Base-by-base conservation (phyloP, 1,140 invertebrate genomes). In the Lanistes nyassanus region DNA sequence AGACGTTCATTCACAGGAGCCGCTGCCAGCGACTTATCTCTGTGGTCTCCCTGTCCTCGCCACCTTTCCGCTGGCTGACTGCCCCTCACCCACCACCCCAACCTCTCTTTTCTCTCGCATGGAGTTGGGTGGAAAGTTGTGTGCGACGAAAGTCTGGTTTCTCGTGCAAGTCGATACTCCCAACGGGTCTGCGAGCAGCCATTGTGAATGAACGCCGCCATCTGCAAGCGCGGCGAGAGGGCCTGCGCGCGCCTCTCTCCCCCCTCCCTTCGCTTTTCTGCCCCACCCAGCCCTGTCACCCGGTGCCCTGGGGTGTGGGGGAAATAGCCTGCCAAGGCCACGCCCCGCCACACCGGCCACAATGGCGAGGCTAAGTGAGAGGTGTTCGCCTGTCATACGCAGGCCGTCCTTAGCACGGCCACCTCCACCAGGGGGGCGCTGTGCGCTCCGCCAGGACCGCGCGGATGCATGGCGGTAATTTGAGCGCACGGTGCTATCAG, bases 241-340 rank as follows among this genome's bases (percentile, higher is more conserved):
- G 42, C 42, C 42, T 1, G 42, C 42, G 9, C 19, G 42, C 9
- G 42, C 42, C 42, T 47, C 19, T 16, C 42, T 3, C 42, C 39
- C 42, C 42, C 42, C 11, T 23, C 56, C 56, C 9, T 23, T 11
- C 23, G 11, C 3, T 9, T 4, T 1, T 1, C 29, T 1, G 1
- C 29, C 56, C 56, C 29, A 3, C 23, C 56, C 9, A 11, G 13
- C 23, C 9, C 56, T 26, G 56, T 23, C 11, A 9, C 56, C 56
- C n/a, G 53, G 31, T 23, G 34, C 56, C 47, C 31, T 37, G 47
- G 51, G 47, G 47, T 71, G 68, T 37, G 71, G 26, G 71, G 62
- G 76, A 73, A 74, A 77, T 74, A 37, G 65, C 34, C 72, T 69
- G 69, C 64, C 76, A 74, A 42, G 65, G 65, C 60, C 76, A 77